A percentile compares a stretch with the other conserved stretches of the same genome.
Conservation (phyloP, 2,113 vertebrate species). For the Balaeniceps rex region DNA sequence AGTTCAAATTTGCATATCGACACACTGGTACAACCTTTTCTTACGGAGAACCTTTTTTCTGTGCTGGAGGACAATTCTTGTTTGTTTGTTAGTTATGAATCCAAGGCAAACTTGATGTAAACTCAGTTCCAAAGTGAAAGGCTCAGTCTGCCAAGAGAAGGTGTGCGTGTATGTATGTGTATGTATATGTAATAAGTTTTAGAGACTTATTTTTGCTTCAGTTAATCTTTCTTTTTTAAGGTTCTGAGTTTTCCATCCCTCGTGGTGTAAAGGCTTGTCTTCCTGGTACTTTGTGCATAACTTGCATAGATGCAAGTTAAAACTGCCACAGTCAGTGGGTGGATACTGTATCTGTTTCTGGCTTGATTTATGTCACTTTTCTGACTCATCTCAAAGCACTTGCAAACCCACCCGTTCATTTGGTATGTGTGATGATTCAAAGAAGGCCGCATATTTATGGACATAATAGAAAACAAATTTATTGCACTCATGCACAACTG, state of each 20-base stretch:
- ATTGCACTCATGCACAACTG: background rate
- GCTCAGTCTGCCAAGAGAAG: background rate
- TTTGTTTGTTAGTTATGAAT: background rate
- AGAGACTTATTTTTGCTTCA: background rate
- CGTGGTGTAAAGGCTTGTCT: background rate
- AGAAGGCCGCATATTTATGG: background rate
- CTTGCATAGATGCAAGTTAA: background rate
- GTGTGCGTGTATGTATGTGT: accelerated
- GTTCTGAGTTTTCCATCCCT: background rate
- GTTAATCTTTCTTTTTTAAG: background rate
- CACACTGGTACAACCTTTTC: background rate
- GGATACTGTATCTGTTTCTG: background rate
- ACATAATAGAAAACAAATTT: background rate
- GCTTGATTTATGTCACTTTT: background rate
- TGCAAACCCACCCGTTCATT: background rate
- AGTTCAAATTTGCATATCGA: accelerated
- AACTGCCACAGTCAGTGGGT: background rate
- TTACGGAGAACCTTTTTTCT: background rate
- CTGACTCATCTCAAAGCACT: background rate
- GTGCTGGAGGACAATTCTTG: background rate
- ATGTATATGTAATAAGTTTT: background rate
- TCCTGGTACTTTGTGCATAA: background rate
- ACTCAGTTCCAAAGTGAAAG: background rate
- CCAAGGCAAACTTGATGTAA: background rate
- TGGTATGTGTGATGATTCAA: background rate